Conservation (phyloP, 2,797 vertebrate species). For the Lates japonicus region DNA sequence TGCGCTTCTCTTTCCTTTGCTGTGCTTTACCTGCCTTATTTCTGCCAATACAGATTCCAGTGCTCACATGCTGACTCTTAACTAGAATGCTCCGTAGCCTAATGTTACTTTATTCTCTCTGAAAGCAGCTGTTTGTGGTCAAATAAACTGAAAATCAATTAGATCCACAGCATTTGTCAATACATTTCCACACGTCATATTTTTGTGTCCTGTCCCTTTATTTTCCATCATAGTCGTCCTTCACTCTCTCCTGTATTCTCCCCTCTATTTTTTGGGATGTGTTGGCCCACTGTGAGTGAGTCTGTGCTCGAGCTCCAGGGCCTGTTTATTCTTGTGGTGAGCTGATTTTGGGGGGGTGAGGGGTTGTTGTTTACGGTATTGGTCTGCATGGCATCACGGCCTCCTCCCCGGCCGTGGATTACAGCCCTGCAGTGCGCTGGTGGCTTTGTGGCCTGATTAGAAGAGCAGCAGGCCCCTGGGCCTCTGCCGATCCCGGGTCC, state of each 20-base stretch:
- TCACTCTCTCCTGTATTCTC: constrained; percentile 2
- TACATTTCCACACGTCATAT: background rate
- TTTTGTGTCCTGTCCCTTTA: constrained; percentile 13
- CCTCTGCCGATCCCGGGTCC: constrained; percentile 58
- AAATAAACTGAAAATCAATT: background rate
- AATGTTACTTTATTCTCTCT: background rate
- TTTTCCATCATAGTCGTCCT: background rate
- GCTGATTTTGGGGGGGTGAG: constrained; percentile 53
- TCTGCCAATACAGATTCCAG: background rate
- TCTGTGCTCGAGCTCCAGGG: constrained; percentile 42
- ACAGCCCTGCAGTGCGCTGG: constrained; percentile 66
- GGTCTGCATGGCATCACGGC: constrained; percentile 75
- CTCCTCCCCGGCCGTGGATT: constrained; percentile 74
- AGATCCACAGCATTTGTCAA: background rate
- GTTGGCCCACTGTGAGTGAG: constrained; percentile 26
- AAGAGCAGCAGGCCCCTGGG: constrained; percentile 60
- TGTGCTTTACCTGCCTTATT: background rate
- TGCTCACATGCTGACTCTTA: background rate
- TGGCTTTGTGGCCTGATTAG: constrained; percentile 83
- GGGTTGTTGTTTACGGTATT: constrained; percentile 74
- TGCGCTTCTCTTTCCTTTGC: background rate
- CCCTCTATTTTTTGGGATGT: constrained; percentile 31
- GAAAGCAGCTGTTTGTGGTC: background rate
- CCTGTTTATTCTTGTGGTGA: constrained; percentile 80
- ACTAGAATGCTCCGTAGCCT: background rate